phyloP scores from a whole-genome alignment of 2,797 vertebrate species.

The Rhadinocentrus ornatus region DNA sequence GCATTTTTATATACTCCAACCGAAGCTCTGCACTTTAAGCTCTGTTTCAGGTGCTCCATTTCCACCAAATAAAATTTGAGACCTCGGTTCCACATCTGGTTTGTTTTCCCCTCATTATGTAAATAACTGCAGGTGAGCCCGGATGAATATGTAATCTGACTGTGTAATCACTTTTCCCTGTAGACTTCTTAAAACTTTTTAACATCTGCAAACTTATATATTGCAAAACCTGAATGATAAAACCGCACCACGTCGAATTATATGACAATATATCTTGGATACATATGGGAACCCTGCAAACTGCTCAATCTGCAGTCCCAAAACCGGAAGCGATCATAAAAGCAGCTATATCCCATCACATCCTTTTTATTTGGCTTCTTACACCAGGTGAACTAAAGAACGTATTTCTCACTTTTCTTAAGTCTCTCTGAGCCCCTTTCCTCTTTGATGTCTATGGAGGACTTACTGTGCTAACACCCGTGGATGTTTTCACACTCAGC shows the following conservation, averaged over 20 bases:
- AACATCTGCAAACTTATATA: slow-evolving; percentile 19
- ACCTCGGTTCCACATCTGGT: slow-evolving; percentile 44
- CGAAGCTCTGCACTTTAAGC: slow-evolving; percentile 8
- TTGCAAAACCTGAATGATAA: slow-evolving; percentile 6
- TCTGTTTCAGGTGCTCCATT: slow-evolving; percentile 14
- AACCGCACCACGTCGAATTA: neutral
- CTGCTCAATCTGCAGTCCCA: neutral
- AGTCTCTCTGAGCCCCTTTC: slow-evolving; percentile 19
- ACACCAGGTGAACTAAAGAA: neutral
- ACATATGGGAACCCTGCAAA: slow-evolving; percentile 5
- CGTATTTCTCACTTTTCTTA: slow-evolving; percentile 1
- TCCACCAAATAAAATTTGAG: slow-evolving; percentile 22
- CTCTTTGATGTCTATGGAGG: slow-evolving; percentile 29
- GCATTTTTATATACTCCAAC: slow-evolving; percentile 9
- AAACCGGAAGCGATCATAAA: slow-evolving; percentile 9
- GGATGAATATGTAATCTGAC: slow-evolving; percentile 48
- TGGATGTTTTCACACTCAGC: slow-evolving; percentile 12
- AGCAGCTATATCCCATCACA: neutral
- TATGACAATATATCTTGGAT: slow-evolving; percentile 7
- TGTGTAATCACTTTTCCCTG: slow-evolving; percentile 44
- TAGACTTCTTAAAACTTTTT: slow-evolving; percentile 8
- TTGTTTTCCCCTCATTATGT: slow-evolving; percentile 49
- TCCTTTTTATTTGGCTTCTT: slow-evolving; percentile 2
- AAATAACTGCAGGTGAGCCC: slow-evolving; percentile 45
- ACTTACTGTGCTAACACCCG: slow-evolving; percentile 19